Evolutionary conservation across 2,888 invertebrate genomes (phyloP).

Genomic region (Camptogramma bilineatum): DNA sequence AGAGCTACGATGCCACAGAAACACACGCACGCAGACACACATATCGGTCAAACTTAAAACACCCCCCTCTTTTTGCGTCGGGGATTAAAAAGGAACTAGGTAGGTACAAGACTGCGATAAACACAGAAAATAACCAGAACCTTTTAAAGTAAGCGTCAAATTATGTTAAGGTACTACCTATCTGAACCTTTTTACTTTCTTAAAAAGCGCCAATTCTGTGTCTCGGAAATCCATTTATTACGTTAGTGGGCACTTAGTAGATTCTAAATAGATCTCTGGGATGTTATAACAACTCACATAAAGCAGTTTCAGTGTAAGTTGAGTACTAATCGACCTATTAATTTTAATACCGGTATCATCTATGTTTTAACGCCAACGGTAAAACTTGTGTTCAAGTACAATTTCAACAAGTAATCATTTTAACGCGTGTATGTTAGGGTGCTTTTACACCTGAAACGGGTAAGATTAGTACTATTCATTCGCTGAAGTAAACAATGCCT

Average conservation of each 20-base stretch:
- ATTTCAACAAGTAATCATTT: slow-evolving; percentile 27
- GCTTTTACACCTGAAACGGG: neutral
- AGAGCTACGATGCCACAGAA: too few relatives aligned
- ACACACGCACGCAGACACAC: too few relatives aligned
- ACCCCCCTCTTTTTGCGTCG: too few relatives aligned
- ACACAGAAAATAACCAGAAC: neutral
- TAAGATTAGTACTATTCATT: neutral
- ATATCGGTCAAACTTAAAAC: too few relatives aligned
- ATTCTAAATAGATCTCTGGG: neutral
- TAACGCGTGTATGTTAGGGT: slow-evolving; percentile 15
- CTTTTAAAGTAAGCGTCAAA: neutral
- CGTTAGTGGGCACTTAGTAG: neutral
- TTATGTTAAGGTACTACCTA: neutral
- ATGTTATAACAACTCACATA: slow-evolving; percentile 4
- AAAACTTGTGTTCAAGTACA: slow-evolving; percentile 31
- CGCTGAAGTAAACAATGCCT: too few relatives aligned
- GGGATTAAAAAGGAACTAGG: too few relatives aligned
- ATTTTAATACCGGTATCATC: slow-evolving; percentile 29
- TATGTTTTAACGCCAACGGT: slow-evolving; percentile 31
- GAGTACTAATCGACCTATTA: slow-evolving; percentile 28
- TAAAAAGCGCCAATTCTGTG: neutral
- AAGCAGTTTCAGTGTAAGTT: slow-evolving; percentile 17
- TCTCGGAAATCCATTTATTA: neutral
- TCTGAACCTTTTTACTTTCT: neutral
- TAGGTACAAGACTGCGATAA: neutral